phyloP scores from a whole-genome alignment of 2,888 invertebrate genomes.

The Stegophylla sp. region DNA sequence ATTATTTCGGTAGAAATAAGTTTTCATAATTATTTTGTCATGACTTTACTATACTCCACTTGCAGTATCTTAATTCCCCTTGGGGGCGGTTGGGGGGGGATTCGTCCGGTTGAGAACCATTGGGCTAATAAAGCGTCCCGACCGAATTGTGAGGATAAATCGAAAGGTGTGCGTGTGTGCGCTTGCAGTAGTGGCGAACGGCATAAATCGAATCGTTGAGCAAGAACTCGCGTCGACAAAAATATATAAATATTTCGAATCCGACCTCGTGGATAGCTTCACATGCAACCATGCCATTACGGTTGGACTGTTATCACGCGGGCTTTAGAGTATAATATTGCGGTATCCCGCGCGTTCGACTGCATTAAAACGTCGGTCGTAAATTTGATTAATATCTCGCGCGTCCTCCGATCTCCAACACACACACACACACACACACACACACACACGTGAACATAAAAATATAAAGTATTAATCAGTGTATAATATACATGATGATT shows the following conservation, averaged over 20 bases:
- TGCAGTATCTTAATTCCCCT: too few species aligned
- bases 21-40: too few species aligned
- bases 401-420: neutral
- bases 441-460: neutral
- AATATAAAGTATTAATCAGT: conserved; percentile 27
- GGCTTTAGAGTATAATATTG: too few species aligned
- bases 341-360: neutral
- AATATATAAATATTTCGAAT: neutral
- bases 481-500: neutral
- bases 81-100: too few species aligned
- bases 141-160: too few species aligned
- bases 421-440: neutral
- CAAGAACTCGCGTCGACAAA: neutral
- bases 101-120: too few species aligned
- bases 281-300: too few species aligned
- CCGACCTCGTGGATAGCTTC: neutral
- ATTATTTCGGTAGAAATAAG: too few species aligned
- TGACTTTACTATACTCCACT: too few species aligned
- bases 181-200: too few species aligned
- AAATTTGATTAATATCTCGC: conserved; percentile 28
- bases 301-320: conserved; percentile 8
- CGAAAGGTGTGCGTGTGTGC: too few species aligned
- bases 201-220: neutral
- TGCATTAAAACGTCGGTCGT: conserved; percentile 14
- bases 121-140: too few species aligned